Evolutionary conservation across 2,797 vertebrate genomes (phyloP).

Genomic region (Siniperca scherzeri): DNA sequence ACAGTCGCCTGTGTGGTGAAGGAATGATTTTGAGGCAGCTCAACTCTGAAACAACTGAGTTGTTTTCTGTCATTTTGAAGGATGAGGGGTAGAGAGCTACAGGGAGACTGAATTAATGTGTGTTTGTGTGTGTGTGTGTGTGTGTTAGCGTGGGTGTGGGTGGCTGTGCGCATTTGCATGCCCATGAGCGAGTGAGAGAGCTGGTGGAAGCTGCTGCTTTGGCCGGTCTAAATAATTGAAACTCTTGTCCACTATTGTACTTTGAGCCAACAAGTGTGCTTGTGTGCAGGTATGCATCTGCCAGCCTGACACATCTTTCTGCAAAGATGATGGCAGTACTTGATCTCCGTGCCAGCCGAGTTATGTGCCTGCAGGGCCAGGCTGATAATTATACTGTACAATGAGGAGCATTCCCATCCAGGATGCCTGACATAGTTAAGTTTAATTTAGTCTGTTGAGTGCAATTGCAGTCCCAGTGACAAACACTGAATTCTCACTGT

Average conservation of each 20-base stretch:
- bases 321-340: conserved; percentile 55
- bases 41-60: conserved; percentile 44
- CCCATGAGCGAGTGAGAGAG: neutral
- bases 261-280: conserved; percentile 35
- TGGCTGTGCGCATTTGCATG: conserved; percentile 37
- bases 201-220: conserved; percentile 17
- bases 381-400: conserved; percentile 51
- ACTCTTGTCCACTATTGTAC: conserved; percentile 47
- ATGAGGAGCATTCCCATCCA: conserved; percentile 45
- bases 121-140: neutral
- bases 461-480: conserved; percentile 7
- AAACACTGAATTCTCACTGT: conserved; percentile 3
- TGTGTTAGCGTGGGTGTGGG: neutral
- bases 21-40: conserved; percentile 37
- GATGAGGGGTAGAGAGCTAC: conserved; percentile 31
- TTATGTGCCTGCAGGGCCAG: conserved; percentile 43
- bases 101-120: conserved; percentile 26
- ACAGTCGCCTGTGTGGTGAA: conserved; percentile 10
- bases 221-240: conserved; percentile 61
- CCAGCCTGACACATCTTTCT: conserved; percentile 49
- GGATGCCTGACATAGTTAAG: conserved; percentile 14
- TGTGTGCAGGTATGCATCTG: conserved; percentile 41
- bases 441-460: conserved; percentile 37
- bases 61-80: conserved; percentile 62
- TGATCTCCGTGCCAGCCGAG: conserved; percentile 56